Evolutionary conservation across 2,888 invertebrate genomes (phyloP), one percentile per base, ranked within the genome.

Genomic region (Hydriomena furcata): DNA sequence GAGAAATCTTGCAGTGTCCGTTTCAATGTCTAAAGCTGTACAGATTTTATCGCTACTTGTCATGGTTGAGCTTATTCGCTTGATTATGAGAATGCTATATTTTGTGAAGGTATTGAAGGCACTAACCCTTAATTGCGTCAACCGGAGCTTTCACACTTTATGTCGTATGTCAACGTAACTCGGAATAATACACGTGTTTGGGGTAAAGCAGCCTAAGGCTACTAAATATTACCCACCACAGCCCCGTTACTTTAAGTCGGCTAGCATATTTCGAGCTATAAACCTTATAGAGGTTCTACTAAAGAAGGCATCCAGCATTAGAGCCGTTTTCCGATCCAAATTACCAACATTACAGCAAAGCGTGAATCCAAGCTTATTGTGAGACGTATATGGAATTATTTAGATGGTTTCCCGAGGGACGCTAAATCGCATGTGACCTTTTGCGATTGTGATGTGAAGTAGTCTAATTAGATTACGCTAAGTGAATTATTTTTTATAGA

Each of bases 311-410:
- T 59, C 25, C 45, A 35, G 52, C 21, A 48, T 65, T 61, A 60
- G 62, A 71, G 63, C 69, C 71, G 71, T 50, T 47, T 46, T 28
- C 28, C 52, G 52, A 52, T 47, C 59, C 50, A 77, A 83, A 78
- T 79, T 76, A 76, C 74, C 65, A 66, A 69, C 73, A 79, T 81
- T 79, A 77, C 61, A 67, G 71, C 69, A 69, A 70, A 79, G 76
- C 79, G 74, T 78, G 78, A 77, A 80, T 71, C 53, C 68, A 61
- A 63, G 72, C 70, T 77, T 76, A 81, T 81, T 82, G 77, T 82
- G 67, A 61, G 76, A 80, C 79, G 40, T 82, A 81, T 82, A 83
- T 72, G 82, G 83, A 61, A 71, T 3, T 73, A 79, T 70, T 68
- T 62, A 73, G 66, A 65, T 68, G 58, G 69, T 69, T 72, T 70